phyloP scores from a whole-genome alignment of 2,113 vertebrate genomes.

The Silurus meridionalis region DNA sequence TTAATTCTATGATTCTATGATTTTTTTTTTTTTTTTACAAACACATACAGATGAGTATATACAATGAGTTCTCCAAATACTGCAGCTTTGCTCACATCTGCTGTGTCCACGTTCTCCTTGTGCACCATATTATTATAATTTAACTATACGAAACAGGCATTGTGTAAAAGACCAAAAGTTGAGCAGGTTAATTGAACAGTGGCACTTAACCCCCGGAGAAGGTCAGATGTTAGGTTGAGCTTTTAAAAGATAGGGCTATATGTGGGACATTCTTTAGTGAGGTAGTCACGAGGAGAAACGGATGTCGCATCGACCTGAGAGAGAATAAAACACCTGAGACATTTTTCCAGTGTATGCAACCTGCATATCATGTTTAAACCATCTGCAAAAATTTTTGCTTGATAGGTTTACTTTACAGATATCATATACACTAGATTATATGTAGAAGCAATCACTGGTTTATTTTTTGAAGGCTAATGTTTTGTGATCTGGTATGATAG shows the following conservation, averaged over 20 bases:
- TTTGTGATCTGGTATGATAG: background rate
- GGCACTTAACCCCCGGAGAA: conserved; percentile 43
- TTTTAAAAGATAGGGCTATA: conserved; percentile 15
- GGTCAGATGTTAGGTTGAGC: conserved; percentile 43
- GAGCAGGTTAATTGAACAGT: conserved; percentile 33
- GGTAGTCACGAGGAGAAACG: conserved; percentile 10
- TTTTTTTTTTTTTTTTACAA: background rate
- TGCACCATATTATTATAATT: conserved; percentile 49
- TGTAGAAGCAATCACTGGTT: background rate
- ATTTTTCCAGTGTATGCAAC: background rate
- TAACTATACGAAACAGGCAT: conserved; percentile 42
- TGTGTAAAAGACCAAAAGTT: conserved; percentile 31
- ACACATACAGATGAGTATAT: background rate
- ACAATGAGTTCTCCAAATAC: conserved; percentile 35
- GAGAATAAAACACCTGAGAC: conserved; percentile 18
- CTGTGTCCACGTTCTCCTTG: conserved; percentile 5
- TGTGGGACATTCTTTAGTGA: conserved; percentile 11
- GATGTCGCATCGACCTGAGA: conserved; percentile 13
- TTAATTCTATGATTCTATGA: background rate
- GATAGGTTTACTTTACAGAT: background rate
- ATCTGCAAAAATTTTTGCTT: background rate
- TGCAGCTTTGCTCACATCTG: conserved; percentile 4
- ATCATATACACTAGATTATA: background rate
- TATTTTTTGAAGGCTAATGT: background rate
- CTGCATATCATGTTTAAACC: conserved; percentile 10